Percentiles rank a stretch among this genome's conserved stretches.
phyloP scores from a whole-genome alignment of 1,140 invertebrate genomes.

The Aphelinus certus region DNA sequence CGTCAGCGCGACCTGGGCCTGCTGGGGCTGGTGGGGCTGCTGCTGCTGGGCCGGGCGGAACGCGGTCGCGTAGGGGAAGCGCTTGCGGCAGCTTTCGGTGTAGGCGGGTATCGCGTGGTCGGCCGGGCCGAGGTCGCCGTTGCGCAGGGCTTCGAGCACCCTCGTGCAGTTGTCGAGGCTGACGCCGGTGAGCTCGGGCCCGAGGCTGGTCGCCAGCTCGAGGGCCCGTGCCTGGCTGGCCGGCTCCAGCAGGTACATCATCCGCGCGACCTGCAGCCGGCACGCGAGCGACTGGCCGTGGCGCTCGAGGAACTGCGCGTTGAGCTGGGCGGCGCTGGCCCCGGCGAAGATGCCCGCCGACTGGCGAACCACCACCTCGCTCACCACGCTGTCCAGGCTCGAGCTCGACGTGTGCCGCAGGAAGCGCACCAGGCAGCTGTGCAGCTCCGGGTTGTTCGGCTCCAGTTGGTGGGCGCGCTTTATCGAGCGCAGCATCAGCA shows the following conservation, averaged over 20 bases:
- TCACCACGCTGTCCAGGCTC: slow-evolving; percentile 71
- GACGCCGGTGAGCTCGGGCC: slow-evolving; percentile 68
- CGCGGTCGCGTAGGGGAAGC: slow-evolving; percentile 78
- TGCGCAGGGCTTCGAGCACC: slow-evolving; percentile 78
- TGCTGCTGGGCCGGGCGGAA: slow-evolving; percentile 66
- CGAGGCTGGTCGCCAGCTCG: slow-evolving; percentile 71
- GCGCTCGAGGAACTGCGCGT: slow-evolving; percentile 75
- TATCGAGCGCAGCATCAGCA: slow-evolving; percentile 91
- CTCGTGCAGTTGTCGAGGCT: slow-evolving; percentile 78
- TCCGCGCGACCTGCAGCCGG: slow-evolving; percentile 77
- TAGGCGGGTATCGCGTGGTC: slow-evolving; percentile 75
- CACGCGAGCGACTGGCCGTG: slow-evolving; percentile 74
- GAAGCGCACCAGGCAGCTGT: slow-evolving; percentile 85
- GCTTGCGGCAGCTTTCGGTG: slow-evolving; percentile 74
- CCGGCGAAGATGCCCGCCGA: slow-evolving; percentile 70
- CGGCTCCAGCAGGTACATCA: slow-evolving; percentile 75
- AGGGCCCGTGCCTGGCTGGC: slow-evolving; percentile 71
- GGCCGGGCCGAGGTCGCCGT: slow-evolving; percentile 81
- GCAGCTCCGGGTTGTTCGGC: slow-evolving; percentile 79
- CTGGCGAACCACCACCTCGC: slow-evolving; percentile 80
- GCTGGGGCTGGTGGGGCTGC: slow-evolving; percentile 30
- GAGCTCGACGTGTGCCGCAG: slow-evolving; percentile 67
- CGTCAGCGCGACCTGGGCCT: not conserved
- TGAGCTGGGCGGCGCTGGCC: slow-evolving; percentile 73
- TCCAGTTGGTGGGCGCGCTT: slow-evolving; percentile 84